Percentiles rank a stretch among this genome's conserved stretches.
Conservation (phyloP, 2,797 vertebrate species). For the Thripadectes ignobilis region DNA sequence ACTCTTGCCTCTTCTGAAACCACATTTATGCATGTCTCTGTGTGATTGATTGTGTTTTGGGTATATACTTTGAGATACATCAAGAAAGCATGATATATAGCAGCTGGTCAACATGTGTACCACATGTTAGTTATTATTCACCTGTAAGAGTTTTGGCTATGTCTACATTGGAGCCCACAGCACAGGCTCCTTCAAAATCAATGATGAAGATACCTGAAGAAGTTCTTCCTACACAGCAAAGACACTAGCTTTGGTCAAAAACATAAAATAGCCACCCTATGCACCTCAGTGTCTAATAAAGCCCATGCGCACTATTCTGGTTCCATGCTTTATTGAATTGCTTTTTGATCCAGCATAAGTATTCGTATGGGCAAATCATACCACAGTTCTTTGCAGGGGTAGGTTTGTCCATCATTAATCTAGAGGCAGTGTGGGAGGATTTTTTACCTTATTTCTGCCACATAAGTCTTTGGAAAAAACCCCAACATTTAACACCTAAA, state of each 20-base stretch:
- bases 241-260: background rate
- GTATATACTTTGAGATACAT: background rate
- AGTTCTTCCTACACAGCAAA: background rate
- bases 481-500: background rate
- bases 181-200: background rate
- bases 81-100: background rate
- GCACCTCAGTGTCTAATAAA: background rate
- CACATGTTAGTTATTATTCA: background rate
- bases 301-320: background rate
- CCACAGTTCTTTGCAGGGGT: background rate
- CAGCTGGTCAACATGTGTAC: background rate
- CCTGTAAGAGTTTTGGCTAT: background rate
- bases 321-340: background rate
- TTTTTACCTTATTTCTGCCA: background rate
- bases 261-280: accelerated
- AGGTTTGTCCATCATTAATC: background rate
- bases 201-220: background rate
- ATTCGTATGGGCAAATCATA: background rate
- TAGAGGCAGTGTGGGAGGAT: background rate
- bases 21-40: background rate
- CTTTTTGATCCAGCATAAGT: background rate
- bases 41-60: background rate
- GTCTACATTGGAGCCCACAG: background rate
- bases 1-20: slow-evolving; percentile 11
- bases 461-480: background rate